Evolutionary conservation across 92 coral and sea anemone genomes (phyloP).

Genomic region (Blastomussa wellsi): DNA sequence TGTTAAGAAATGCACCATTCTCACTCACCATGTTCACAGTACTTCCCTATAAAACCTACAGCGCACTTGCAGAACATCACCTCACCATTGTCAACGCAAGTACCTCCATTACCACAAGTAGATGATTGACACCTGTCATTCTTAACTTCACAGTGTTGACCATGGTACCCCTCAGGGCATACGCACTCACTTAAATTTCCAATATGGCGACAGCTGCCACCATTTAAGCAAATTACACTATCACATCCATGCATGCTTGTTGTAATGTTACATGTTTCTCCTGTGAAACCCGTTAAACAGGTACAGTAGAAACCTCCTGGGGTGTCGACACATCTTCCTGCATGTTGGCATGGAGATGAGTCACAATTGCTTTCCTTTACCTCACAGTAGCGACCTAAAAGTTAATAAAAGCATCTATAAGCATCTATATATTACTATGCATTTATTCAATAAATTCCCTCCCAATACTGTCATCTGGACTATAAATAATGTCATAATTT

Average conservation of each 20-base stretch:
- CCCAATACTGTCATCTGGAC: too few relatives aligned
- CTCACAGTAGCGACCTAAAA: conserved; percentile 64
- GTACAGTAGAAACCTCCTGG: conserved; percentile 49
- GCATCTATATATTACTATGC: too few relatives aligned
- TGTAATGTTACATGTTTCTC: conserved; percentile 59
- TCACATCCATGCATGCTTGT: conserved; percentile 42
- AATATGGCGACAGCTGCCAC: conserved; percentile 59
- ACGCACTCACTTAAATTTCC: conserved; percentile 52
- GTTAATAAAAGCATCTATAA: neutral
- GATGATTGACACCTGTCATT: conserved; percentile 75
- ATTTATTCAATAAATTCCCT: too few relatives aligned
- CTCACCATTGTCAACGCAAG: conserved; percentile 69
- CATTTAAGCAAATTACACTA: conserved; percentile 56
- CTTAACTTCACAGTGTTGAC: conserved; percentile 59
- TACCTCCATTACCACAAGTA: conserved; percentile 73
- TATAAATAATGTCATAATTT: too few relatives aligned
- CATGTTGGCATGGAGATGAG: conserved; percentile 55
- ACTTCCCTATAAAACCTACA: conserved; percentile 62
- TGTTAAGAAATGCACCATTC: neutral
- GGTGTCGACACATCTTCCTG: conserved; percentile 54
- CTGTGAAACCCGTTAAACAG: conserved; percentile 64
- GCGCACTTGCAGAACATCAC: conserved; percentile 67
- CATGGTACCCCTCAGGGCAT: conserved; percentile 75
- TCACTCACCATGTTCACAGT: conserved; percentile 62
- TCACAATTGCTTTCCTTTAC: conserved; percentile 44